phyloP scores from a whole-genome alignment of 1,140 invertebrate genomes.

The Drosophila bipectinata region DNA sequence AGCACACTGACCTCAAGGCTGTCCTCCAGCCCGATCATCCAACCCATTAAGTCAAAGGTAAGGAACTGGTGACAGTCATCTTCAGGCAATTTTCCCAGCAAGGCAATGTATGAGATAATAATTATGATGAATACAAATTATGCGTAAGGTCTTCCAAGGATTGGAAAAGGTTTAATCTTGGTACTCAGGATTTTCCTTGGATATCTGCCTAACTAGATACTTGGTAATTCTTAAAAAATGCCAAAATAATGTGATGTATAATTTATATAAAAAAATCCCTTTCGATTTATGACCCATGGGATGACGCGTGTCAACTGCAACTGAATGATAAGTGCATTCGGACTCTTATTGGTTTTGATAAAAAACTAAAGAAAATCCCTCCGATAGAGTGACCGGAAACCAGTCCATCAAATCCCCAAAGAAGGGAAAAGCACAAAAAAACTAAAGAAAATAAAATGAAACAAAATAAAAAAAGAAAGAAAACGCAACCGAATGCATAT shows the following conservation, averaged over 20 bases:
- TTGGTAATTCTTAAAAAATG: neutral
- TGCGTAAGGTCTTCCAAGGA: too few species aligned
- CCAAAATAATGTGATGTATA: neutral
- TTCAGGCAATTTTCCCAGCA: conserved; percentile 17
- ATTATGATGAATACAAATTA: neutral
- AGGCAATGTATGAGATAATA: neutral
- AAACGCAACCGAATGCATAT: conserved; percentile 55
- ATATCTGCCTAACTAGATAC: neutral
- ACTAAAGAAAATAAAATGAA: conserved; percentile 21
- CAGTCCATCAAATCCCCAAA: conserved; percentile 46
- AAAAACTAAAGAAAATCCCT: conserved; percentile 2
- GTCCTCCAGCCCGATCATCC: conserved; percentile 29
- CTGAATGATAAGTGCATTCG: conserved; percentile 58
- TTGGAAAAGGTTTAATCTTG: too few species aligned
- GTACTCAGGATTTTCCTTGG: neutral
- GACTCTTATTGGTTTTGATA: conserved; percentile 51
- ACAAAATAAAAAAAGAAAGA: conserved; percentile 21
- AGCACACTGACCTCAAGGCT: conserved; percentile 39
- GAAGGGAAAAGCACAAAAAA: conserved; percentile 27
- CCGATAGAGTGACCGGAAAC: conserved; percentile 35
- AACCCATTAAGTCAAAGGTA: conserved; percentile 15
- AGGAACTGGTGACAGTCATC: conserved; percentile 18
- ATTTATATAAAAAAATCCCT: conserved; percentile 36
- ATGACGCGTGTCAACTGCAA: conserved; percentile 18
- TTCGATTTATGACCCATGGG: conserved; percentile 59